Conservation (phyloP, 2,113 vertebrate genomes). For the Mixornis gularis region DNA sequence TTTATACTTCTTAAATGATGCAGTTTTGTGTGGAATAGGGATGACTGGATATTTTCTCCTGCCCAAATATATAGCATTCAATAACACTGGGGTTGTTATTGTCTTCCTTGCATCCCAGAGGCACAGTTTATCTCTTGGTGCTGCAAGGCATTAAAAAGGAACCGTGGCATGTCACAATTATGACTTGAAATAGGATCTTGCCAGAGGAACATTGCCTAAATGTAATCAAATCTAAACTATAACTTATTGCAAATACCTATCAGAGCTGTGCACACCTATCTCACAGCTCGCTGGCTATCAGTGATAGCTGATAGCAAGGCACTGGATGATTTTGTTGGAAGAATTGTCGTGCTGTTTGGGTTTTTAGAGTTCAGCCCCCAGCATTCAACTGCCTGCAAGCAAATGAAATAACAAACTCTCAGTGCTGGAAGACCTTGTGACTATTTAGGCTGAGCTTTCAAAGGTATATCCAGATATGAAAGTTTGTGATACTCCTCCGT, state of each 20-base stretch:
- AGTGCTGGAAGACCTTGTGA: background rate
- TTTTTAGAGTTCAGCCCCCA: background rate
- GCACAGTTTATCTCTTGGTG: constrained; percentile 22
- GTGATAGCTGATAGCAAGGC: background rate
- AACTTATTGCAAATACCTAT: background rate
- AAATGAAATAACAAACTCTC: background rate
- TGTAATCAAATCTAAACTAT: constrained; percentile 27
- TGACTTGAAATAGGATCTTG: constrained; percentile 44
- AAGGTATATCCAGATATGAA: background rate
- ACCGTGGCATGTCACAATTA: constrained; percentile 20
- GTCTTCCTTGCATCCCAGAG: constrained; percentile 37
- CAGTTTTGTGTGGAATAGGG: constrained; percentile 14
- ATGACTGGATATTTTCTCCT: constrained; percentile 31
- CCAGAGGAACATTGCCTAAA: constrained; percentile 13
- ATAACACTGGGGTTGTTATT: constrained; percentile 17
- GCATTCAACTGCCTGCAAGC: background rate
- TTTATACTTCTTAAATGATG: constrained; percentile 35
- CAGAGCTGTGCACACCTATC: background rate
- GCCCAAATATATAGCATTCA: constrained; percentile 35
- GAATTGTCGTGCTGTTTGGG: background rate
- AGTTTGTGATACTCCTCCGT: background rate
- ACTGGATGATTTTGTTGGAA: background rate
- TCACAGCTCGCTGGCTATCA: background rate
- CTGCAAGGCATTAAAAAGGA: constrained; percentile 45
- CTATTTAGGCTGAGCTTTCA: background rate